A percentile compares a stretch with the other conserved stretches of the same genome.
Evolutionary conservation across 2,113 vertebrate genomes (phyloP).

Genomic region (Pterocles burchelli): DNA sequence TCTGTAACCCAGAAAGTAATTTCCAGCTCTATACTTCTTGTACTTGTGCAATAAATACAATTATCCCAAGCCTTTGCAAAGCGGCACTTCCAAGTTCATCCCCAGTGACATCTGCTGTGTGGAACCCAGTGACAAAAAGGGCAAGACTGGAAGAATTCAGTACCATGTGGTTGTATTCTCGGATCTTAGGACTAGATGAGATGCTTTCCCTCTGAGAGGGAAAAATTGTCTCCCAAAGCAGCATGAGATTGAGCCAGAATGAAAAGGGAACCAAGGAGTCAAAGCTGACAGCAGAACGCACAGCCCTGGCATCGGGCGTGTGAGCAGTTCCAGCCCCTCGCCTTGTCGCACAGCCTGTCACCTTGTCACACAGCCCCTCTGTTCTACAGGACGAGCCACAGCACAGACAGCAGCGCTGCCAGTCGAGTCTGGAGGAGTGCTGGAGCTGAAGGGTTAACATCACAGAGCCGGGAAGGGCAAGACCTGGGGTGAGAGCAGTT

Average conservation of each 20-base stretch:
- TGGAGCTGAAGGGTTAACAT: neutral
- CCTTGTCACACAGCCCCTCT: no score
- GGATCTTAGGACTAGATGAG: neutral
- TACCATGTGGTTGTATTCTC: neutral
- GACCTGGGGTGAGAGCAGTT: neutral
- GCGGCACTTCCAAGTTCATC: neutral
- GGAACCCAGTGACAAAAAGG: neutral
- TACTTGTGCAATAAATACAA: neutral
- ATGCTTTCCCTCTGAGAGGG: neutral
- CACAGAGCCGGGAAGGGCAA: neutral
- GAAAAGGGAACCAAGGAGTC: neutral
- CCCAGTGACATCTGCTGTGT: neutral
- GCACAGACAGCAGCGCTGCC: neutral
- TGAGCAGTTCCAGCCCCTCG: neutral
- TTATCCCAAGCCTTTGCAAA: neutral
- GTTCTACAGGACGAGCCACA: neutral
- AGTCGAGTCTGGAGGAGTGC: neutral
- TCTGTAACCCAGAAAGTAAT: neutral
- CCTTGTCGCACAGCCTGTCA: no score
- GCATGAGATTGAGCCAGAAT: neutral
- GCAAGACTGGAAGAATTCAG: neutral
- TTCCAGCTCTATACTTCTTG: neutral
- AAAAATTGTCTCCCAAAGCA: neutral
- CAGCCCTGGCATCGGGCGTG: rapidly evolving
- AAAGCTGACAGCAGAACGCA: neutral